phyloP scores from a whole-genome alignment of 2,888 invertebrate species.

The Oscheius sp. region DNA sequence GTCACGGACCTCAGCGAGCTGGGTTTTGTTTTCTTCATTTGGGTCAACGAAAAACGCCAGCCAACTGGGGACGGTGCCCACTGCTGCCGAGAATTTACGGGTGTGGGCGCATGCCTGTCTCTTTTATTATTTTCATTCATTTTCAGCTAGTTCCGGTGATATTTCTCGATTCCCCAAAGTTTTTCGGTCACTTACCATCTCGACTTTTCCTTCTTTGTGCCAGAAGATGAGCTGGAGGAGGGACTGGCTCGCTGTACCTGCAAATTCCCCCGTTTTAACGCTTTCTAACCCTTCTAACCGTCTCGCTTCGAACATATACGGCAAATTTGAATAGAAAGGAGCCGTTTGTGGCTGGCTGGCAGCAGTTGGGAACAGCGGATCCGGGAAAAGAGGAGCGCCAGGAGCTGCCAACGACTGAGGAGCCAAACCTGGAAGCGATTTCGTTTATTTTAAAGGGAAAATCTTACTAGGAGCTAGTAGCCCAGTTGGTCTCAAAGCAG shows the following conservation, averaged over 20 bases:
- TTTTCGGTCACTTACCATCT: constrained; percentile 38
- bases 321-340: constrained; percentile 28
- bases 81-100: constrained; percentile 22
- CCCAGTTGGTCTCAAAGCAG: constrained; percentile 35
- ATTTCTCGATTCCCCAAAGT: no score
- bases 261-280: background rate
- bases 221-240: constrained; percentile 40
- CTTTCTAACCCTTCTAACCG: constrained; percentile 9
- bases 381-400: constrained; percentile 40
- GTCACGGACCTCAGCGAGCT: constrained; percentile 30
- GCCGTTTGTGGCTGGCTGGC: constrained; percentile 30
- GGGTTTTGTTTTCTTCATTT: constrained; percentile 39
- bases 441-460: background rate
- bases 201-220: constrained; percentile 41
- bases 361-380: constrained; percentile 38
- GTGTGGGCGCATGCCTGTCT: background rate
- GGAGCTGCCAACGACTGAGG: constrained; percentile 30
- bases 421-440: constrained; percentile 12
- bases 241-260: constrained; percentile 41
- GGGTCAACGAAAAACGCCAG: background rate
- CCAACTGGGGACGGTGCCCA: background rate
- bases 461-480: constrained; percentile 21
- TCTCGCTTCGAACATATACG: constrained; percentile 42
- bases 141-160: no score
- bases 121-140: no score